These are phyloP conservation scores for Torymus auratus DNA, from an alignment of 2,888 invertebrate species.

Conservation along the genomic window DNA sequence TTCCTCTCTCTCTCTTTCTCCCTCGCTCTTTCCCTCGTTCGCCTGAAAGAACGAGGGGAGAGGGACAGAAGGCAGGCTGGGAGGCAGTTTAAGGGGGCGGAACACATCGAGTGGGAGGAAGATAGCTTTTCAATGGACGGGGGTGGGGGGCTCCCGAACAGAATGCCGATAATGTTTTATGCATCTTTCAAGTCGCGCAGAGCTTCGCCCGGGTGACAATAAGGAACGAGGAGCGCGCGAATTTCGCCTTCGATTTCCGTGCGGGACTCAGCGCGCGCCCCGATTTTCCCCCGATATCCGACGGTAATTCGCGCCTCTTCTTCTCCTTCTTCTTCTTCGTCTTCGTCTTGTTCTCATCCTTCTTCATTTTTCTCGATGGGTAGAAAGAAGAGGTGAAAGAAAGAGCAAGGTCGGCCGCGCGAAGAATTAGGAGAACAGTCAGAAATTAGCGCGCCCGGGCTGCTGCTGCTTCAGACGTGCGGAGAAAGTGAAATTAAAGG, in stretches of 20 bases:
- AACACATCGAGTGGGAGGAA: constrained; percentile 35
- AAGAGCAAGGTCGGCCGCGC: not conserved
- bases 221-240: constrained; percentile 17
- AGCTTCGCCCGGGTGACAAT: constrained; percentile 31
- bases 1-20: constrained; percentile 35
- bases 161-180: constrained; percentile 60
- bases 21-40: too few species aligned
- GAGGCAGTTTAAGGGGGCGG: constrained; percentile 32
- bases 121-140: constrained; percentile 57
- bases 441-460: constrained; percentile 39
- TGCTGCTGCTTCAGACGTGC: constrained; percentile 34
- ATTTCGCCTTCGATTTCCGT: constrained; percentile 34
- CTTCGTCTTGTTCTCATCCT: not conserved
- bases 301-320: constrained; percentile 38
- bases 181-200: constrained; percentile 51
- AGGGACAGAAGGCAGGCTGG: not conserved
- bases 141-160: constrained; percentile 16
- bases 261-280: not conserved
- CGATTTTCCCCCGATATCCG: constrained; percentile 17
- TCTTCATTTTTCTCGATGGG: not conserved
- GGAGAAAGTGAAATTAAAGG: constrained; percentile 33
- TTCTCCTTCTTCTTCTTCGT: constrained; percentile 27
- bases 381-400: not conserved
- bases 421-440: constrained; percentile 23
- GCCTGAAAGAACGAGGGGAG: not conserved